Evolutionary conservation across 2,113 vertebrate species (phyloP), one percentile per base, ranked within the genome.

Genomic region (Aythya baeri): DNA sequence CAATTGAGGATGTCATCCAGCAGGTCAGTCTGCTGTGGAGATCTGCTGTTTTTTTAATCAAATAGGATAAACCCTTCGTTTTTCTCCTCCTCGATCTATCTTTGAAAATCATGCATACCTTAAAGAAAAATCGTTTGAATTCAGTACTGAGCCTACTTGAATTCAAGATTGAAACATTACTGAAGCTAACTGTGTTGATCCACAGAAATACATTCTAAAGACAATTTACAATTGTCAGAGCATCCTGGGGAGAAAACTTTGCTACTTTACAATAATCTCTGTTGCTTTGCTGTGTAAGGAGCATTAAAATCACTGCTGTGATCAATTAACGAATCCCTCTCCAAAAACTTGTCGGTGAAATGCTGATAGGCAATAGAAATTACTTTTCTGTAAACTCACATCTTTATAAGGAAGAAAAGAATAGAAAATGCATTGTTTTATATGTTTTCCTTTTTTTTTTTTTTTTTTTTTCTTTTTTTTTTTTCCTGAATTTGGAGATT

Each of bases 1-100:
- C 97, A 95, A 96, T 93, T 94, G 94, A 96, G 86, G 88, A 92
- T 97, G 93, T 97, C 96, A 92, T 43, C 83, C 82, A 70, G 65
- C 84, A 93, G 96, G 96, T 97, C 96, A 95, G 83, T 46, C 66
- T 83, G 80, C 89, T 59, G 86, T 11, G 10, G 55, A 82, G 58
- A 86, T 68, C 92, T 70, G 68, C 76, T 7, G 26, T 91, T 44
- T 52, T 52, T 71, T 70, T 70, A 74, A 81, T 21, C 49, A 57
- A 89, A 80, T 68, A 36, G 70, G 82, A 78, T 63, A 88, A 89
- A 94, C 73, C 26, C 27, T 88, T 82, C 6, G 7, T 91, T 93
- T 92, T 96, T 78, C 77, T 77, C 43, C 54, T 85, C 43, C 63
- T 89, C 46, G 7, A 68, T 68, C 59, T 63, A 8, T 75, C 49